Evolutionary conservation across 2,888 invertebrate genomes (phyloP).

Genomic region (Nomada flava): DNA sequence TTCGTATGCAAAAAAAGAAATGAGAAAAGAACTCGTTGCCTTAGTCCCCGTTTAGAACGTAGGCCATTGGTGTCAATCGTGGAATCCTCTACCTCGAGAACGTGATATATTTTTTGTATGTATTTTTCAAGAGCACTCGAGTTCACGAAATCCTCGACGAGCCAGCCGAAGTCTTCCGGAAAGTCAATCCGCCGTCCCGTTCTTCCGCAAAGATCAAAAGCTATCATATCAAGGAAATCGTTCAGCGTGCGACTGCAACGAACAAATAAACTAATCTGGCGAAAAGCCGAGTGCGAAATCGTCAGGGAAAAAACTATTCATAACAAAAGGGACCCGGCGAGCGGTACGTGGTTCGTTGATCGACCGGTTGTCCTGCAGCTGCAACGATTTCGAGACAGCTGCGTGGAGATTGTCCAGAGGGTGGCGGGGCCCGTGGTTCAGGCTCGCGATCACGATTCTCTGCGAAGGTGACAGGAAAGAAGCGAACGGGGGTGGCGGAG

Average conservation of each 20-base stretch:
- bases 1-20: neutral
- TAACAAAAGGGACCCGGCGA: neutral
- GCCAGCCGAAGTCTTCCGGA: constrained; percentile 22
- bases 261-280: neutral
- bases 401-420: constrained; percentile 42
- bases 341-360: constrained; percentile 27
- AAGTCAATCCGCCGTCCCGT: neutral
- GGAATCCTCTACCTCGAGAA: constrained; percentile 67
- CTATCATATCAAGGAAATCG: neutral
- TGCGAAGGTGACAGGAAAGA: constrained; percentile 59
- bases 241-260: neutral
- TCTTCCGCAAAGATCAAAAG: neutral
- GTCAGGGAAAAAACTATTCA: neutral
- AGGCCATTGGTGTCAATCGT: constrained; percentile 7
- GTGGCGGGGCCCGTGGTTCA: constrained; percentile 37
- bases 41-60: constrained; percentile 40
- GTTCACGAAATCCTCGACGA: neutral
- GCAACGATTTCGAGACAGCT: constrained; percentile 68
- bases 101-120: constrained; percentile 70
- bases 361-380: constrained; percentile 54
- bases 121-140: constrained; percentile 58
- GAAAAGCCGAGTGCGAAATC: neutral
- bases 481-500: constrained; percentile 32
- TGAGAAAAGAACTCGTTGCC: constrained; percentile 55
- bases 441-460: constrained; percentile 32